Conservation (phyloP, 1,140 invertebrate species). For the Atta texana region DNA sequence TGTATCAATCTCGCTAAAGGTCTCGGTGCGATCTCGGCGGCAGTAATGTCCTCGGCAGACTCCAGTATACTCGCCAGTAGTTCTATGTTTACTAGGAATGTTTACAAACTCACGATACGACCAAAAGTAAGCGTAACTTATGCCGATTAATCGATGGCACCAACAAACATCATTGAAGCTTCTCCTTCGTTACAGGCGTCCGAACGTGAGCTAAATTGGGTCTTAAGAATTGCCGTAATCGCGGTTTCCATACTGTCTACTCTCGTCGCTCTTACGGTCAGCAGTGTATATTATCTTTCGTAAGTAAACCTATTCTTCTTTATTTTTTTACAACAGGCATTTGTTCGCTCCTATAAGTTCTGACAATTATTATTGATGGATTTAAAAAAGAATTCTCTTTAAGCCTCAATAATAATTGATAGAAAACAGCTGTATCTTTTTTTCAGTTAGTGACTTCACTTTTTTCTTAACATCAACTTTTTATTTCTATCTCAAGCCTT, state of each 20-base stretch:
- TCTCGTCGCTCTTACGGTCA: conserved; percentile 90
- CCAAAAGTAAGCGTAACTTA: conserved; percentile 87
- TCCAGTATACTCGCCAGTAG: conserved; percentile 92
- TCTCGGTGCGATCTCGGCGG: conserved; percentile 92
- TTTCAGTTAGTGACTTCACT: not conserved
- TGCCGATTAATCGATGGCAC: not conserved
- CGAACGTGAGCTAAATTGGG: conserved; percentile 91
- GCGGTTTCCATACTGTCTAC: conserved; percentile 90
- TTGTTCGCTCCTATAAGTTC: not conserved
- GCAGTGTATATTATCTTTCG: conserved; percentile 93
- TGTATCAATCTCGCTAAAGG: conserved; percentile 82
- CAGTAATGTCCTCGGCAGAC: conserved; percentile 94
- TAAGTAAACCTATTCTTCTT: conserved; percentile 81
- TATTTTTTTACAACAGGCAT: not conserved
- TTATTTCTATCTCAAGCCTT: not conserved
- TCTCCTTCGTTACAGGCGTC: conserved; percentile 87
- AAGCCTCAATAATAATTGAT: not conserved
- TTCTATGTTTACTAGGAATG: conserved; percentile 94
- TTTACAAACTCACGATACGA: conserved; percentile 91
- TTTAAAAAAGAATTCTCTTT: not conserved
- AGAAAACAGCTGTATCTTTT: not conserved
- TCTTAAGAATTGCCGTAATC: conserved; percentile 91
- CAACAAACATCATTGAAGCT: not conserved
- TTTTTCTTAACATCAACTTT: not conserved
- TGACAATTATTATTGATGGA: not conserved